Evolutionary conservation across 2,113 vertebrate genomes (phyloP).

Genomic region (Himantopus leucocephalus): DNA sequence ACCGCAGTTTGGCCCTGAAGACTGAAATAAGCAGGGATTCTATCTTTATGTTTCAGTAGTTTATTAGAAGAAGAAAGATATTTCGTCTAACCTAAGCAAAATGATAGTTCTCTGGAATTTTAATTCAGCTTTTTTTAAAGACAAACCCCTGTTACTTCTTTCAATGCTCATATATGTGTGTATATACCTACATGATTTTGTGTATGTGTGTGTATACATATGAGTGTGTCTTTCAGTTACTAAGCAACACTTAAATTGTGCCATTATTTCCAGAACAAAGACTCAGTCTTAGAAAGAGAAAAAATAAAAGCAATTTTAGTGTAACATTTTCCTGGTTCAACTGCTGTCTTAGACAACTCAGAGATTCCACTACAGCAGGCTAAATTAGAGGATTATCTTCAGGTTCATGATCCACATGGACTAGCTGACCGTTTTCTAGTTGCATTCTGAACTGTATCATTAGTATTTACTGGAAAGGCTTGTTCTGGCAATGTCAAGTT

Average conservation of each 20-base stretch:
- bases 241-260: neutral
- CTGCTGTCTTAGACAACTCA: neutral
- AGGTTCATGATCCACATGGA: neutral
- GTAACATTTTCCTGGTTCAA: neutral
- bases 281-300: neutral
- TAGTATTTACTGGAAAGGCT: neutral
- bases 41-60: neutral
- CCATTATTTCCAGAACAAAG: neutral
- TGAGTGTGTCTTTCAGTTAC: neutral
- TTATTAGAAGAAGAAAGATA: neutral
- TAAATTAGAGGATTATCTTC: neutral
- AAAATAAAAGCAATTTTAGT: neutral
- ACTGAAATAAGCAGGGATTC: neutral
- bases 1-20: neutral
- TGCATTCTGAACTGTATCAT: neutral
- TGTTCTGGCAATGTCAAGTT: neutral
- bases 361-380: neutral
- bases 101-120: neutral
- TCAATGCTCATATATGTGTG: rapidly evolving
- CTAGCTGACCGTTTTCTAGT: neutral
- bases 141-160: neutral
- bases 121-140: neutral
- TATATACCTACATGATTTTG: neutral
- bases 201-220: neutral
- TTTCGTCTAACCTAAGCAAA: neutral